A percentile compares a stretch with the other conserved stretches of the same genome.
These are phyloP conservation scores for Eulemur mongoz DNA, from an alignment of 2,797 vertebrate species.

Conservation along the genomic window DNA sequence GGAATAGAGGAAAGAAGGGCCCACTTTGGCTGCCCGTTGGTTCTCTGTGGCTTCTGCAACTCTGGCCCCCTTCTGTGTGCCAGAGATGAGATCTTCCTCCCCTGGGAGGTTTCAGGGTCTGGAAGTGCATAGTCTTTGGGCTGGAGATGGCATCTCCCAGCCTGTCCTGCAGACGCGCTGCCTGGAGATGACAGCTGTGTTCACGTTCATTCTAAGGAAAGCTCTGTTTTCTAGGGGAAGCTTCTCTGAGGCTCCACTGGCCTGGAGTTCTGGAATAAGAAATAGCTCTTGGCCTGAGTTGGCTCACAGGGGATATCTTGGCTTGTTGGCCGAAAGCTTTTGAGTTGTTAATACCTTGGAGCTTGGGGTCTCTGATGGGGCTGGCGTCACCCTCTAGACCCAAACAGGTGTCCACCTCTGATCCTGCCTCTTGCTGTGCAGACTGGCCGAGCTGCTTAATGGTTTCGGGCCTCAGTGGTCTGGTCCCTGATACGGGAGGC, in stretches of 20 bases:
- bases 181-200: neutral
- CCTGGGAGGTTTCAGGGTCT: rapidly evolving
- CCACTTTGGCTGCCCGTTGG: rapidly evolving
- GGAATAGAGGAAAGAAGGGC: neutral
- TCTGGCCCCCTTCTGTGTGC: neutral
- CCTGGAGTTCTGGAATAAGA: neutral
- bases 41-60: neutral
- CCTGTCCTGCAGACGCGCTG: rapidly evolving
- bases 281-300: neutral
- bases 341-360: neutral
- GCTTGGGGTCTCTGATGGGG: neutral
- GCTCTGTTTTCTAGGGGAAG: neutral
- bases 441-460: rapidly evolving
- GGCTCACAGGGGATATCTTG: neutral
- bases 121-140: rapidly evolving
- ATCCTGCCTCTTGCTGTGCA: neutral
- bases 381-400: neutral
- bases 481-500: neutral
- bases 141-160: neutral
- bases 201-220: neutral
- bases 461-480: rapidly evolving
- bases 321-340: neutral
- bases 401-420: rapidly evolving
- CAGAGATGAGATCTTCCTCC: neutral
- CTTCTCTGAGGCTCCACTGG: rapidly evolving